Evolutionary conservation across 2,113 vertebrate genomes (phyloP).

Genomic region (Gallinago jamesoni): DNA sequence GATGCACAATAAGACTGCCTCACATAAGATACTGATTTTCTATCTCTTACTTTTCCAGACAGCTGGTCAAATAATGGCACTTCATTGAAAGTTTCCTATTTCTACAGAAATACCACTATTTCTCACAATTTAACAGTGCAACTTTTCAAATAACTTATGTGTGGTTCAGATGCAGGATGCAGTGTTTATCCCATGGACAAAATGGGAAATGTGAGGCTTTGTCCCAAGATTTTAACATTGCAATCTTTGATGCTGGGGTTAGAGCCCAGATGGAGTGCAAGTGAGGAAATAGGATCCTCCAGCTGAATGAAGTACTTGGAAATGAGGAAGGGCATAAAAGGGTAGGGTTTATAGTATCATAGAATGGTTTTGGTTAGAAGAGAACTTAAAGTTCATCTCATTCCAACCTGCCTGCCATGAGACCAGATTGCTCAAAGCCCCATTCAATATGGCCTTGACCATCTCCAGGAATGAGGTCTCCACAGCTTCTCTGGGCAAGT

Average conservation of each 20-base stretch:
- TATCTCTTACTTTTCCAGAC: not conserved
- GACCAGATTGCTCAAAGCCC: not conserved
- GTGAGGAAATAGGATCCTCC: not conserved
- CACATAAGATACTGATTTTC: not conserved
- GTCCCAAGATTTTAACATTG: not conserved
- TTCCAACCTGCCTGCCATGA: not conserved
- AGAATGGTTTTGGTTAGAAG: not conserved
- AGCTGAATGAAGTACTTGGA: not conserved
- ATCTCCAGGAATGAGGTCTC: not conserved
- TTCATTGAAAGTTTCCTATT: not conserved
- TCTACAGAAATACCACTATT: not conserved
- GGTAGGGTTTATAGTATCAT: not conserved
- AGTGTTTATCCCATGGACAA: not conserved
- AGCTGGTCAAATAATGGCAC: not conserved
- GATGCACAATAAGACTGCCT: not conserved
- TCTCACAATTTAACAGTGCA: not conserved
- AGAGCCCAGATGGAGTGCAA: accelerated
- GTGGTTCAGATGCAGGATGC: not conserved
- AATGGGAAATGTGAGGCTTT: not conserved
- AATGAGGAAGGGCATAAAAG: not conserved
- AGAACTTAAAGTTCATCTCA: not conserved
- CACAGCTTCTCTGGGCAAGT: not conserved
- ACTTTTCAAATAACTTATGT: not conserved
- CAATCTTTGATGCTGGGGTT: not conserved
- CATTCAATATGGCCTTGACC: not conserved